phyloP scores from a whole-genome alignment of 1,140 invertebrate species.

The Orchestia grillus region DNA sequence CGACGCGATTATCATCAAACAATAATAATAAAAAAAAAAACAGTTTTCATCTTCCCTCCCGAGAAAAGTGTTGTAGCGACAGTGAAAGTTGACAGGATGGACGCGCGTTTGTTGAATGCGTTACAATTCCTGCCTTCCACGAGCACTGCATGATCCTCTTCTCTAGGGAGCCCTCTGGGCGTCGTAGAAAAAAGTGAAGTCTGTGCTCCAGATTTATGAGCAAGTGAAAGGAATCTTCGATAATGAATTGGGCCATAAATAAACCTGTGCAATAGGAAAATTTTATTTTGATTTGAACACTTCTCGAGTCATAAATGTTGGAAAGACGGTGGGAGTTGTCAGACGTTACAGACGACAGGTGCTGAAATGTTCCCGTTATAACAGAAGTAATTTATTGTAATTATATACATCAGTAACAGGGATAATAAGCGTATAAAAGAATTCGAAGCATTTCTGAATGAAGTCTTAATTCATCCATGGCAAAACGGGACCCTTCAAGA shows the following conservation, averaged over 20 bases:
- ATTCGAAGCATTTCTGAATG: not conserved
- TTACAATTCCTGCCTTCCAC: not conserved
- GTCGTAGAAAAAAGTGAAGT: not conserved
- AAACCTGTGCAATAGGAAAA: not conserved
- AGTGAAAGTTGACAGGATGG: not conserved
- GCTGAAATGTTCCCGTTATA: not conserved
- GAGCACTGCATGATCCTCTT: conserved; percentile 5
- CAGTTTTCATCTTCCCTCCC: not conserved
- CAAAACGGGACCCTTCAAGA: not conserved
- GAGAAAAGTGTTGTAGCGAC: conserved; percentile 11
- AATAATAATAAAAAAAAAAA: not conserved
- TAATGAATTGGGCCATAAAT: conserved; percentile 2
- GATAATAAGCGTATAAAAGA: not conserved
- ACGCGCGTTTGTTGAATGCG: not conserved
- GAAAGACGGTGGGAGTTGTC: not conserved
- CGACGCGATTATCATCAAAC: not conserved
- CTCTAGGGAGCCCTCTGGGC: not conserved
- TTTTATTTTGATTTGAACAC: not conserved
- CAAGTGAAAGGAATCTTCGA: conserved; percentile 24
- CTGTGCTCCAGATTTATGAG: not conserved
- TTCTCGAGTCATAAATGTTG: not conserved
- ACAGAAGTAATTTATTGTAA: not conserved
- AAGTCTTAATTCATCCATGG: not conserved
- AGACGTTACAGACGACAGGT: not conserved
- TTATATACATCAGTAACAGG: too few species aligned